Evolutionary conservation across 2,113 vertebrate species (phyloP), one percentile per base, ranked within the genome.

Genomic region (Notarius lentiginosus): DNA sequence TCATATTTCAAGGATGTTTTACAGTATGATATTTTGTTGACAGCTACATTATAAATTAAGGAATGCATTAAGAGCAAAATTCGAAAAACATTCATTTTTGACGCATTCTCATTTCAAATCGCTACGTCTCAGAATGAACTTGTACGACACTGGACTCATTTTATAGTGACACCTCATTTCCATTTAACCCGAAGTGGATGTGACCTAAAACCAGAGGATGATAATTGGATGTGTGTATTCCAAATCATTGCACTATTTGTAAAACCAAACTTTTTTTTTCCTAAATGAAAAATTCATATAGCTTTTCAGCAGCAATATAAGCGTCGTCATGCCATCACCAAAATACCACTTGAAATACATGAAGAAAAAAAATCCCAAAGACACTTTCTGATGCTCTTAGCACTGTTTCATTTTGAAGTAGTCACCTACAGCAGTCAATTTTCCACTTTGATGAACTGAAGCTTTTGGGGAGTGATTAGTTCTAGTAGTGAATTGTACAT

Each of bases 371-470:
- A 82, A 47, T 82, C 41, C 20, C 30, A 82, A 65, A 22, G 53
- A 83, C 82, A 55, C 15, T 53, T 55, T 83, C 49, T 27, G 27
- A n/a, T 24, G 68, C 63, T 30, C 14, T 53, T 55, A 55, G 17
- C 51, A 75, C 73, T 72, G 47, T 68, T 70, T 60, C 55, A 53
- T 51, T 75, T 53, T 77, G 72, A 85, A 81, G 63, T 47, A 49
- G 12, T 30, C 55, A 82, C 85, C 85, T 82, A 81, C 63, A 73
- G 66, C 85, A 82, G 79, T 86, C 65, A 72, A 83, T 87, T 87
- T 87, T 87, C 80, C 86, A 76, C 68, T 51, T 87, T 83, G 80
- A 53, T 65, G 80, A 83, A 83, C 80, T 65, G 68, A 55, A 66
- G 70, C 70, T 82, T 73, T 73, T 82, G 76, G 49, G 49, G 70